Conservation (phyloP, 2,888 invertebrate species). For the Colletes collaris region DNA sequence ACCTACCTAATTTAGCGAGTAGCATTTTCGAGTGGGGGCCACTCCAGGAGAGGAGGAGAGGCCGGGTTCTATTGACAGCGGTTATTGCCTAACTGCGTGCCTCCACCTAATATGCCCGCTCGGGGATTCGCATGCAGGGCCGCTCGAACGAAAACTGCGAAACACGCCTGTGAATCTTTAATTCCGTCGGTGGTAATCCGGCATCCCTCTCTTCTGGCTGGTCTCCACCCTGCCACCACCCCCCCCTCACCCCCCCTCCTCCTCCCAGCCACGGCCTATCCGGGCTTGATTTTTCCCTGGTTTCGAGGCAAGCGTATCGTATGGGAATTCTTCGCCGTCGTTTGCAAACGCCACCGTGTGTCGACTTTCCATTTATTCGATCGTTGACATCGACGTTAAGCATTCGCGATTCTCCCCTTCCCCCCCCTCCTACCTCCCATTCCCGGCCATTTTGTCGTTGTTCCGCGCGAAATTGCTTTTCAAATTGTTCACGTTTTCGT, state of each 20-base stretch:
- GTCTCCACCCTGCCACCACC: slow-evolving; percentile 16
- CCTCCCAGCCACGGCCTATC: slow-evolving; percentile 16
- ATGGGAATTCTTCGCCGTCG: slow-evolving; percentile 57
- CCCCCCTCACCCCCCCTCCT: background rate
- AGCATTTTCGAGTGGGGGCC: slow-evolving; percentile 83
- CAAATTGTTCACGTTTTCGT: too few relatives aligned
- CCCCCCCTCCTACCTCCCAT: too few relatives aligned
- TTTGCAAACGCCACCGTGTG: slow-evolving; percentile 43
- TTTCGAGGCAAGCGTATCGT: slow-evolving; percentile 47
- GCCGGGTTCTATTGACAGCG: slow-evolving; percentile 83
- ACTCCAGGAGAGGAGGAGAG: slow-evolving; percentile 76
- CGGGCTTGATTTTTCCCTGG: slow-evolving; percentile 48
- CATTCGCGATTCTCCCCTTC: too few relatives aligned
- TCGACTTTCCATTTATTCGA: slow-evolving; percentile 52
- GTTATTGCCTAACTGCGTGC: slow-evolving; percentile 84
- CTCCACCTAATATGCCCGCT: slow-evolving; percentile 83
- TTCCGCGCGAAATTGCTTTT: slow-evolving; percentile 17
- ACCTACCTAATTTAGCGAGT: slow-evolving; percentile 84
- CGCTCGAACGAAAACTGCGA: slow-evolving; percentile 81
- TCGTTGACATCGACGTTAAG: slow-evolving; percentile 39
- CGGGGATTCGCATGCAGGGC: slow-evolving; percentile 80
- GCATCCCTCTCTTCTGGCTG: slow-evolving; percentile 55
- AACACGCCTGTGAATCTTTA: slow-evolving; percentile 81
- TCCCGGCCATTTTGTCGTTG: background rate
- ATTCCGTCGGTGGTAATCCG: slow-evolving; percentile 73